Conservation (phyloP, 2,113 vertebrate species). For the Gasterosteus nipponicus region DNA sequence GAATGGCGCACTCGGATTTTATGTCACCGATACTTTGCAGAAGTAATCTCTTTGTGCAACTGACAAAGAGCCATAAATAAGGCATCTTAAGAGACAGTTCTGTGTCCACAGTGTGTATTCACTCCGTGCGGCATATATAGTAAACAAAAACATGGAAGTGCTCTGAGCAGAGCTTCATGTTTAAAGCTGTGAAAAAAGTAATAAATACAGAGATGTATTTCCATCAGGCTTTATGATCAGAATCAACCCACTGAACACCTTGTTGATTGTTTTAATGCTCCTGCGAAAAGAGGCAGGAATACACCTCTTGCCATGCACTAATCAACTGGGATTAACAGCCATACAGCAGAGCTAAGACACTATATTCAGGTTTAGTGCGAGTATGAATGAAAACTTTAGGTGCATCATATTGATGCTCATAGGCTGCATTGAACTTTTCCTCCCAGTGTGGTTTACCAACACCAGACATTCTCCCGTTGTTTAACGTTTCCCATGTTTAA, state of each 20-base stretch:
- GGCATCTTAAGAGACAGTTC: slow-evolving; percentile 26
- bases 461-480: neutral
- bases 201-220: slow-evolving; percentile 13
- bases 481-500: neutral
- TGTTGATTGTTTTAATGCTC: neutral
- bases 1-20: slow-evolving; percentile 46
- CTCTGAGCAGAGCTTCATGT: slow-evolving; percentile 8
- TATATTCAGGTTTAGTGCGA: neutral
- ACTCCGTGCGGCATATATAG: slow-evolving; percentile 12
- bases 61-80: slow-evolving; percentile 32
- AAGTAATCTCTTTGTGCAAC: slow-evolving; percentile 44
- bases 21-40: slow-evolving; percentile 45
- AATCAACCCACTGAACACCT: slow-evolving; percentile 14
- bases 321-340: slow-evolving; percentile 23
- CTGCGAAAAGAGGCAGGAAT: neutral
- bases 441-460: neutral
- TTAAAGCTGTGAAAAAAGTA: neutral
- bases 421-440: neutral
- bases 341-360: slow-evolving; percentile 9
- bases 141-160: slow-evolving; percentile 32
- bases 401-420: too few species aligned
- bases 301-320: slow-evolving; percentile 11
- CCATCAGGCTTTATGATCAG: slow-evolving; percentile 16
- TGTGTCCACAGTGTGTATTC: slow-evolving; percentile 1
- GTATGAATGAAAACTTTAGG: too few species aligned